Base-by-base conservation (phyloP, 2,888 invertebrate species). In the Slavum lentiscoides region DNA sequence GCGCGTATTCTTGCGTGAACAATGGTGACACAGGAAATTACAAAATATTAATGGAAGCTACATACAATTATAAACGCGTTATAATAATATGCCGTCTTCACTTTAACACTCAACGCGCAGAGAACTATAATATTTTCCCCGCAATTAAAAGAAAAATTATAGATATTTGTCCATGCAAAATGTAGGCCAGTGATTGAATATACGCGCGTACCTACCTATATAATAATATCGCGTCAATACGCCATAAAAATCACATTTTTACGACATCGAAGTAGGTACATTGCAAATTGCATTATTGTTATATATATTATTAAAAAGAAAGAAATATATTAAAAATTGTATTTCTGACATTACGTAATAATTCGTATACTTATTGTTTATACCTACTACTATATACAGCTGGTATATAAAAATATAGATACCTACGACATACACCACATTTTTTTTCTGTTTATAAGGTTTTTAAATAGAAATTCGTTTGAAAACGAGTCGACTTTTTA, bases 1-100 rank as follows among this genome's bases (percentile, higher is more conserved):
- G n/a, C 11, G 8, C 2, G 19, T 23, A 30, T 67, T 43, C 58
- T 75, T 43, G 67, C 58, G 9, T 67, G 39, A 66, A 75, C 58
- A 59, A 67, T 43, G 5, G n/a, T 67, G 75, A 67, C 67, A 67
- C 67, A 67, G 67, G 75, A 75, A 67, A 67, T 75, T 75, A 59
- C 67, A 67, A 67, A 67, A 75, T 75, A 43, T 67, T 13, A n/a
- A 61, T 61, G 1, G 9, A 58, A 43, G 13, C 17, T 37, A 59
- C 30, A 75, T 59, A 75, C 4, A 30, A 67, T 67, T 75, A 75
- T n/a, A 23, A 58, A 58, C 17, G 17, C 17, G 17, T 43, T 72
- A 55, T 58, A 55, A 70, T 75, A 30, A 30, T 30, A 4, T 4
- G 30, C 4, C 30, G 21, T 58, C 39, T 75, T 66, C 23, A 58